Conservation (phyloP, 2,113 vertebrate genomes). For the Phalacrocorax carbo region DNA sequence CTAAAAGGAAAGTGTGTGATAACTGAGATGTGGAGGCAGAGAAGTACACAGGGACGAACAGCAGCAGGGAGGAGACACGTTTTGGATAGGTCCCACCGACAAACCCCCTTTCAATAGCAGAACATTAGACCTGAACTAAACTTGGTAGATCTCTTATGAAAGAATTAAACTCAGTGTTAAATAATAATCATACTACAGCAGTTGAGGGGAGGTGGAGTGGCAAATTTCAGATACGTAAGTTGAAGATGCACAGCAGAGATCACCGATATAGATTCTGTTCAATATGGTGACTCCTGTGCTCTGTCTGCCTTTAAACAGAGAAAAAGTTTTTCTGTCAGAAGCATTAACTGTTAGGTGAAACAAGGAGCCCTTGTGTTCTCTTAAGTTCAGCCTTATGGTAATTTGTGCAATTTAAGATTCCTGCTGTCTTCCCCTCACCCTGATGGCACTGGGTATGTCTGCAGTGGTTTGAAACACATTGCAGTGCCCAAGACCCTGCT, state of each 20-base stretch:
- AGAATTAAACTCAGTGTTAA: not conserved
- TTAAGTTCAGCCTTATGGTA: not conserved
- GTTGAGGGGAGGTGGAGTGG: accelerated
- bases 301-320: not conserved
- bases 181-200: not conserved
- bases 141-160: not conserved
- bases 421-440: not conserved
- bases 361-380: not conserved
- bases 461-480: accelerated
- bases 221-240: not conserved
- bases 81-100: not conserved
- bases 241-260: not conserved
- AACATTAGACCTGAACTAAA: not conserved
- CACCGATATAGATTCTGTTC: not conserved
- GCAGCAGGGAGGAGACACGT: not conserved
- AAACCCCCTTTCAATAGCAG: not conserved
- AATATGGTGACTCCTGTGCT: not conserved
- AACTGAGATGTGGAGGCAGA: not conserved
- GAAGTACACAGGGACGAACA: not conserved
- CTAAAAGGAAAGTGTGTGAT: not conserved
- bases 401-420: not conserved
- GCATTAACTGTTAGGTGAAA: not conserved
- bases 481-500: not conserved
- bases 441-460: not conserved
- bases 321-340: not conserved